Base-by-base conservation (phyloP, 2,797 vertebrate species). In the Eremophila alpestris region DNA sequence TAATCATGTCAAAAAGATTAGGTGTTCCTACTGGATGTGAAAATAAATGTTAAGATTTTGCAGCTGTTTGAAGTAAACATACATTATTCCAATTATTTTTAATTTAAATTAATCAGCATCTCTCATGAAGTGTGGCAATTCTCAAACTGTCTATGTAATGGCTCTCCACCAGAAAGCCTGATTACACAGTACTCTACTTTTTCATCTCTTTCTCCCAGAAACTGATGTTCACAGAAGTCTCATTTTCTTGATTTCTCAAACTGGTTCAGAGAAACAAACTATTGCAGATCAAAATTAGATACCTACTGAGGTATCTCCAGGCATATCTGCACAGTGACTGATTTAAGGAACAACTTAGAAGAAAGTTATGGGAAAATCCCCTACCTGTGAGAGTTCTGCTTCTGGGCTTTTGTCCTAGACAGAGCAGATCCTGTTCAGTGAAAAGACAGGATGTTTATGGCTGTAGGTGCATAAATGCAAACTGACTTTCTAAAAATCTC, bases 11-110 rank as follows among this genome's bases (percentile, higher is more conserved):
- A 54, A 67, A 87, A 85, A 22, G 34, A 93, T 67, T 68, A 84
- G 32, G 36, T 82, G 29, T 49, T 82, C 36, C 59, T 82, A 56
- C 64, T 8, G 40, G n/a, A 54, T 30, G 18, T 49, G 23, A 82
- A 83, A 92, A 85, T 30, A 88, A 87, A 89, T 26, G 45, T 76
- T 62, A 92, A 91, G 64, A 74, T 38, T 80, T 30, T 85, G 64
- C 75, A 87, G 36, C 43, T 90, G 45, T 4, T 69, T 80, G 20
- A 94, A 81, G 40, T 54, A 74, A 87, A 49, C 11, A 5, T 29
- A 40, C 8, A 11, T 45, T 78, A 86, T 32, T 96, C 70, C 85
- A 93, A 23, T 90, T 87, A 54, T 89, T 93, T 55, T 29, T 62
- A 76, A 94, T 54, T 32, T 56, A 64, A 81, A 74, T 15, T 80